These are phyloP conservation scores for Megaceryle torquata DNA, from an alignment of 2,113 vertebrate species.

Conservation along the genomic window DNA sequence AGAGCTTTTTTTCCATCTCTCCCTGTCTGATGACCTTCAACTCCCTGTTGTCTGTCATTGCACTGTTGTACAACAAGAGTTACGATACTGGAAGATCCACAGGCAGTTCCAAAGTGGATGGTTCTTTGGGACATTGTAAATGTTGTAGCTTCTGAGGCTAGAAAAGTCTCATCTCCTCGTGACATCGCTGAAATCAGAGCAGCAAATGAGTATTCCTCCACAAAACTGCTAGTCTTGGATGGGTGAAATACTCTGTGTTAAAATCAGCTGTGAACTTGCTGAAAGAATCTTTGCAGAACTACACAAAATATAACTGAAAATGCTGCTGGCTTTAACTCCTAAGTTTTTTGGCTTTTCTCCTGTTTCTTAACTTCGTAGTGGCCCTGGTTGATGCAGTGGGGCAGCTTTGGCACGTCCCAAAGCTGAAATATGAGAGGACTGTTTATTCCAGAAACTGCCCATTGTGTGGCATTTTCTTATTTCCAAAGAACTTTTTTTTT, in stretches of 20 bases:
- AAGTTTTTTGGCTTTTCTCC: background rate
- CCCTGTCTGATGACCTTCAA: background rate
- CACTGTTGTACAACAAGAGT: rapidly evolving
- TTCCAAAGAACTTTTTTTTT: background rate
- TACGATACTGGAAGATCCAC: background rate
- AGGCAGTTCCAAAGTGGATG: background rate
- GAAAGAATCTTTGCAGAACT: background rate
- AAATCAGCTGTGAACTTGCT: background rate
- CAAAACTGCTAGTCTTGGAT: background rate
- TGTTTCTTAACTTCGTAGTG: background rate
- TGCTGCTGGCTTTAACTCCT: background rate
- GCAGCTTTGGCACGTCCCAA: background rate
- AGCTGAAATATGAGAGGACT: background rate
- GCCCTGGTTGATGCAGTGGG: background rate
- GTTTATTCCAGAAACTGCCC: background rate
- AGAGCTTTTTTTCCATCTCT: background rate
- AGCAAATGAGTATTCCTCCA: background rate
- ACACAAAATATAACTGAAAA: background rate
- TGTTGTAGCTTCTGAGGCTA: background rate
- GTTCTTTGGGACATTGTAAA: background rate
- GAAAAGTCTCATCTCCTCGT: background rate
- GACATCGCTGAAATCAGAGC: background rate
- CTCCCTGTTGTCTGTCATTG: background rate
- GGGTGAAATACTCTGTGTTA: background rate
- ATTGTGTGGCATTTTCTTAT: background rate